Percentiles rank a stretch among this genome's conserved stretches.
These are phyloP conservation scores for Morpho deidamia DNA, from an alignment of 2,888 invertebrate genomes.

Conservation along the genomic window DNA sequence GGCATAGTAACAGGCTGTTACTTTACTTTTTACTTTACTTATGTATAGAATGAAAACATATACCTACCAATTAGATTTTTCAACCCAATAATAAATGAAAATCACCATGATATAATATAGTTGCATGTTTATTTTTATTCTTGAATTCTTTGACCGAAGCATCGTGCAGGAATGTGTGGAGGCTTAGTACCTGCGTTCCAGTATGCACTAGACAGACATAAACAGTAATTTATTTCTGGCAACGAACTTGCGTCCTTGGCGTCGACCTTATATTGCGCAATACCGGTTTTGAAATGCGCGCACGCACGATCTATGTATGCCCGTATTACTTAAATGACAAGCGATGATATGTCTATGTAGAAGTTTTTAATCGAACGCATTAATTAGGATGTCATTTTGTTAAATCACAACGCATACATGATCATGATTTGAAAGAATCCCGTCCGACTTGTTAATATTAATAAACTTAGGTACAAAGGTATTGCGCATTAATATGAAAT, in stretches of 20 bases:
- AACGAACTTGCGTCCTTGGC: constrained; percentile 75
- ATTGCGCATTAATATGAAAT: constrained; percentile 6
- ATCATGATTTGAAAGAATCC: neutral
- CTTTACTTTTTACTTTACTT: no score
- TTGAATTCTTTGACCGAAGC: neutral
- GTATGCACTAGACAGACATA: constrained; percentile 67
- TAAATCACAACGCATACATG: constrained; percentile 7
- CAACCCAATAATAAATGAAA: no score
- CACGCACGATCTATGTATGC: constrained; percentile 44
- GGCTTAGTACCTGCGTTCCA: constrained; percentile 17
- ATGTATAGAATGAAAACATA: no score
- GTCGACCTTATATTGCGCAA: constrained; percentile 77
- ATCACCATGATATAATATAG: no score
- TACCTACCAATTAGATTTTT: no score
- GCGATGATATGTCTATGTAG: constrained; percentile 25
- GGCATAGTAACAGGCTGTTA: no score
- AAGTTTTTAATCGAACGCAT: constrained; percentile 12
- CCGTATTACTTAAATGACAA: constrained; percentile 30
- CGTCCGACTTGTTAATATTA: constrained; percentile 1
- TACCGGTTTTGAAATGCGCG: constrained; percentile 69
- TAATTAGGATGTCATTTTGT: constrained; percentile 13
- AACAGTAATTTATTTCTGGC: constrained; percentile 74
- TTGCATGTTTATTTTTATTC: neutral
- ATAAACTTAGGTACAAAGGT: neutral
- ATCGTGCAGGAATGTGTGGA: constrained; percentile 7